Percentiles rank a stretch among this genome's conserved stretches.
phyloP scores from a whole-genome alignment of 1,140 invertebrate genomes.

The Vanessa tameamea region DNA sequence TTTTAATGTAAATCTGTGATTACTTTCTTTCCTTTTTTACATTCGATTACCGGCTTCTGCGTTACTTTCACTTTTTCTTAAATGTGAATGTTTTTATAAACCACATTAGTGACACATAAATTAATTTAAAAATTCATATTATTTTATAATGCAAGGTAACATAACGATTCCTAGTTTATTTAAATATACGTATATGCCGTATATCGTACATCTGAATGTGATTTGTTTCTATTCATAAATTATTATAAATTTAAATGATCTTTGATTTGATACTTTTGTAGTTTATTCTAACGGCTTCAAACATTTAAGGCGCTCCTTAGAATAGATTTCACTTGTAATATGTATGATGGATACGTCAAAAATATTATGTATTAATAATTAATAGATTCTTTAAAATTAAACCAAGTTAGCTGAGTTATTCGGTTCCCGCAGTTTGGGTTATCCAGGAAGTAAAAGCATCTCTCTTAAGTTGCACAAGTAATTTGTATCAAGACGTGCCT shows the following conservation, averaged over 20 bases:
- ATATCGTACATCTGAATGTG: no score
- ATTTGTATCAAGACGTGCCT: conserved; percentile 38
- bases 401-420: neutral
- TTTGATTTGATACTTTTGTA: no score
- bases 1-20: neutral
- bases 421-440: conserved; percentile 14
- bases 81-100: conserved; percentile 8
- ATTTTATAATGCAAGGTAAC: neutral
- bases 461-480: conserved; percentile 12
- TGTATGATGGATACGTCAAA: no score
- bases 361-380: no score
- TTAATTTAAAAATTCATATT: neutral
- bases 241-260: no score
- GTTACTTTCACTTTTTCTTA: conserved; percentile 11
- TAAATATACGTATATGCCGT: no score
- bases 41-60: neutral
- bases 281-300: no score
- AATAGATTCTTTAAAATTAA: neutral
- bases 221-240: no score
- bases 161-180: no score
- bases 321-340: no score
- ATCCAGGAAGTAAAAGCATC: conserved; percentile 35
- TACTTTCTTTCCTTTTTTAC: conserved; percentile 10
- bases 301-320: no score
- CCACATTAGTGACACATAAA: neutral